A percentile compares a stretch with the other conserved stretches of the same genome.
These are phyloP conservation scores for Rousettus leschenaultii DNA, from an alignment of 2,113 vertebrate species.

Conservation along the genomic window DNA sequence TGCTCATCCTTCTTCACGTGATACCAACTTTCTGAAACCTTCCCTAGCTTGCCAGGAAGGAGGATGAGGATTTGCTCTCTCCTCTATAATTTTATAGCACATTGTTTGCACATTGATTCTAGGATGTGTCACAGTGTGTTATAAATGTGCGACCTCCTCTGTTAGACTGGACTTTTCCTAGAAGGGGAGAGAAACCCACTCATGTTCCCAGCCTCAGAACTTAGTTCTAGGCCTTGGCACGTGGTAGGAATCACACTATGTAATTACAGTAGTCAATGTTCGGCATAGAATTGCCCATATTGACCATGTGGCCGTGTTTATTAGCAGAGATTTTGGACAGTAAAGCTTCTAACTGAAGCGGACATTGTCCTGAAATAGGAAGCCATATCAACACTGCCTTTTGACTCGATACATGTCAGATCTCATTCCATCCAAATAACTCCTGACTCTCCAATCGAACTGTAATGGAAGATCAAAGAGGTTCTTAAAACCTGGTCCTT, in stretches of 20 bases:
- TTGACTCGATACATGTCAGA: constrained; percentile 18
- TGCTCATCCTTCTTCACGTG: not conserved
- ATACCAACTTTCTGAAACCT: not conserved
- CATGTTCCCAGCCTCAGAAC: not conserved
- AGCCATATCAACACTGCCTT: not conserved
- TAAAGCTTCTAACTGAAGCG: constrained; percentile 25
- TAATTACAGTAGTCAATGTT: not conserved
- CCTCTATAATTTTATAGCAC: not conserved
- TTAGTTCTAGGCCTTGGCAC: not conserved
- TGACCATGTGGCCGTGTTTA: not conserved
- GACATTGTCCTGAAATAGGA: constrained; percentile 55
- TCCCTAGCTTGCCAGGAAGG: not conserved
- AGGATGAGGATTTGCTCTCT: not conserved
- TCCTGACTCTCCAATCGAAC: not conserved
- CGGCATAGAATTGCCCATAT: not conserved
- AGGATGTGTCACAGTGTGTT: not conserved
- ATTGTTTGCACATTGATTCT: not conserved
- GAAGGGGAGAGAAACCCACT: not conserved
- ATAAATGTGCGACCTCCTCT: not conserved
- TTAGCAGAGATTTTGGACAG: not conserved
- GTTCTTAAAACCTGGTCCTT: not conserved
- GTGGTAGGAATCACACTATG: not conserved
- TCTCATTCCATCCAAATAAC: constrained; percentile 43
- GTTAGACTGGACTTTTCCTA: not conserved
- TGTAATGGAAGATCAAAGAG: constrained; percentile 70